A percentile compares a stretch with the other conserved stretches of the same genome.
Conservation (phyloP, 2,888 invertebrate genomes). For the Yponomeuta malinellus region DNA sequence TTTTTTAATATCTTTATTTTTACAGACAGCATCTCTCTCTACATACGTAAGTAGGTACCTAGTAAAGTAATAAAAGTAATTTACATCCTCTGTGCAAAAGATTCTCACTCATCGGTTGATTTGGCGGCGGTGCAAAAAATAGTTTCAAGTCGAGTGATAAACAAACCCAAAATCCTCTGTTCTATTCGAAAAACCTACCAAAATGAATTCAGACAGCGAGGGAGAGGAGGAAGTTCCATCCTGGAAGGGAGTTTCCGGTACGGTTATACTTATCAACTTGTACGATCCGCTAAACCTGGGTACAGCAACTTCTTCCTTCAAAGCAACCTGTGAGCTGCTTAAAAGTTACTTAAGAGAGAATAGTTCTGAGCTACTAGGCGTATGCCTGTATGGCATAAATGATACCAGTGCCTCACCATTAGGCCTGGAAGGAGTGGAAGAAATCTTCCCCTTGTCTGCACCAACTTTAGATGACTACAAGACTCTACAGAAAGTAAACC, state of each 20-base stretch:
- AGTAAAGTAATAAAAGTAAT: no score
- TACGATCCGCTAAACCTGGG: constrained; percentile 37
- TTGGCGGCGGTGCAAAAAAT: no score
- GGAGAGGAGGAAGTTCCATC: constrained; percentile 34
- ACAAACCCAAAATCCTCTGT: not conserved
- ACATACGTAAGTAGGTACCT: no score
- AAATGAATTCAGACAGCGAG: constrained; percentile 48
- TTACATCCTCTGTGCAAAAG: no score
- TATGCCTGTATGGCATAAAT: constrained; percentile 56
- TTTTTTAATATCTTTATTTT: no score
- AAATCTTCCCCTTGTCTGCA: constrained; percentile 48
- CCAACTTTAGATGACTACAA: constrained; percentile 51
- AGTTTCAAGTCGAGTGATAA: no score
- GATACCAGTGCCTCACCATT: constrained; percentile 39
- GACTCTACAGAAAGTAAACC: constrained; percentile 39
- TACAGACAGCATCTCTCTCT: no score
- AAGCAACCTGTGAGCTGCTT: constrained; percentile 50
- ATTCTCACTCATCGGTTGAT: no score
- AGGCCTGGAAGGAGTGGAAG: constrained; percentile 48
- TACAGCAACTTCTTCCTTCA: constrained; percentile 37
- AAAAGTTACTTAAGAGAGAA: constrained; percentile 48
- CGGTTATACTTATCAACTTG: constrained; percentile 55
- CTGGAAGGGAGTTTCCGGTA: constrained; percentile 56
- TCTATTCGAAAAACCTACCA: not conserved
- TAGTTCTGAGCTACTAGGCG: constrained; percentile 45